These are phyloP conservation scores for Thaumatotibia leucotreta DNA, from an alignment of 1,140 invertebrate genomes.

Conservation along the genomic window DNA sequence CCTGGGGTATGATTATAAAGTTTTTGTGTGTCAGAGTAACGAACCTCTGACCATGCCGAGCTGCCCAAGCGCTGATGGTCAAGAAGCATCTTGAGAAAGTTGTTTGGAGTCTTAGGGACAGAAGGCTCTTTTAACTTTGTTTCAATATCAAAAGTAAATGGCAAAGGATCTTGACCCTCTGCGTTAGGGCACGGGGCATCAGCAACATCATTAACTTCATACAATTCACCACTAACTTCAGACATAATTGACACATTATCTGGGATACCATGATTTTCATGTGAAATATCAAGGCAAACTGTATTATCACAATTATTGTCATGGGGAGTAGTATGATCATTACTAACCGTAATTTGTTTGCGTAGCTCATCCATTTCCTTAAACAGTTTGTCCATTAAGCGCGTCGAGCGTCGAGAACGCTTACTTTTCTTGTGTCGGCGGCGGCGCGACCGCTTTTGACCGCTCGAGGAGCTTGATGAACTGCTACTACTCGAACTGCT, in stretches of 20 bases:
- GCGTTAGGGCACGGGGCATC: neutral
- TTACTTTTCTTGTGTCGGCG: neutral
- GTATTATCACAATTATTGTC: neutral
- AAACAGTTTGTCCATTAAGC: neutral
- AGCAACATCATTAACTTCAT: neutral
- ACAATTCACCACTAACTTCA: neutral
- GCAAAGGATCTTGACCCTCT: neutral
- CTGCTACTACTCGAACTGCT: too few species aligned
- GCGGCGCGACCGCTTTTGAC: neutral
- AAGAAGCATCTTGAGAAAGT: neutral
- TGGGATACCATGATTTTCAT: neutral
- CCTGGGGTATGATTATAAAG: constrained; percentile 3
- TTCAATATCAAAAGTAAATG: neutral
- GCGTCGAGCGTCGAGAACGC: neutral
- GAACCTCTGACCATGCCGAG: neutral
- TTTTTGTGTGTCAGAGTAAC: constrained; percentile 11
- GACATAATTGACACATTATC: neutral
- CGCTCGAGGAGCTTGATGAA: neutral
- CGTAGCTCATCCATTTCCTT: constrained; percentile 9
- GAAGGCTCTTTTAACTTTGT: constrained; percentile 13
- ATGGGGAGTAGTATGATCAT: neutral
- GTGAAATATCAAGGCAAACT: neutral
- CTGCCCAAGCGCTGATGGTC: neutral
- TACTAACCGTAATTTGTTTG: neutral
- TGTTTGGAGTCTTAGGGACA: neutral